Base-by-base conservation (phyloP, 2,797 vertebrate species). In the Ctenopoma multispine region DNA sequence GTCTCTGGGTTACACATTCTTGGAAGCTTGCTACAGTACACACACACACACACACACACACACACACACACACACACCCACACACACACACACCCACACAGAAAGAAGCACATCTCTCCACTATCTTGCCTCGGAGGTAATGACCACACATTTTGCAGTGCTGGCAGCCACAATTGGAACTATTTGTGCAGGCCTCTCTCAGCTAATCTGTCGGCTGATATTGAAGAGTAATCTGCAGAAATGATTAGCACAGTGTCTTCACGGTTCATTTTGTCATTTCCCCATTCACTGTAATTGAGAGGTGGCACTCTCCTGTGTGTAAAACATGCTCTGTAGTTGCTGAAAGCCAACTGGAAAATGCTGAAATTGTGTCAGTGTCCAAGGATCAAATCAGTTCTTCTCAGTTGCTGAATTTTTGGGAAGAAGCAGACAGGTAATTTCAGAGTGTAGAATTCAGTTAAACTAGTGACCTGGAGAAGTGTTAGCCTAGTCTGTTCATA, bases 141-240 rank as follows among this genome's bases (percentile, higher is more conserved):
- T 85, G 77, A 77, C 79, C 73, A 77, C 73, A 84, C 70, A 83
- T 80, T 89, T 86, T 55, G 63, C 70, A 58, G 55, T 72, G 70
- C 80, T 77, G 87, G 88, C 80, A 88, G 84, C 49, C 77, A 79
- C 77, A 88, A 88, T 85, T 87, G 81, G 69, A 71, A 79, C 76
- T 72, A 88, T 90, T 88, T 84, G 81, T 69, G 47, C 53, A 46
- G 62, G 71, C 46, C 69, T 81, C 75, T 77, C 58, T 70, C 59
- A 60, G 73, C 62, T 89, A 84, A 90, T 86, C 83, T 83, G 63
- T 80, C 15, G 6, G 21, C 75, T 75, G 57, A 82, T 80, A 79
- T 29, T 77, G 81, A 80, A 65, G 75, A n/a, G 78, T 85, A 85
- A 88, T 87, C 87, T 81, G 55, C 74, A 71, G 67, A 72, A 80